Conservation (phyloP, 1,140 invertebrate species). For the Maconellicoccus hirsutus region DNA sequence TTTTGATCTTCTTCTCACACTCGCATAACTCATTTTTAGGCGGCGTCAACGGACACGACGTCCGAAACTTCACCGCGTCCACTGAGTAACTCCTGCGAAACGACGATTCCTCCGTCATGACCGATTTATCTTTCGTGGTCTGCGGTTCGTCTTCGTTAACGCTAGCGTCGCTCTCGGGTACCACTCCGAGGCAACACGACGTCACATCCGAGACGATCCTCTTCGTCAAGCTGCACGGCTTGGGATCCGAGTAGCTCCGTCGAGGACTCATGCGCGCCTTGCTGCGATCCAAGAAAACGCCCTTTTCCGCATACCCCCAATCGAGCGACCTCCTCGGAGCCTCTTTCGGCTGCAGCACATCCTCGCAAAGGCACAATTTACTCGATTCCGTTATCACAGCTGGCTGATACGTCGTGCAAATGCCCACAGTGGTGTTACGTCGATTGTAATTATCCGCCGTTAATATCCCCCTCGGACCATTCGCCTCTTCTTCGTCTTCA, state of each 20-base stretch:
- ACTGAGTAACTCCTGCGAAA: not conserved
- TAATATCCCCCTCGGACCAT: not conserved
- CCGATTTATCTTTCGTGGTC: not conserved
- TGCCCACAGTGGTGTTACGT: slow-evolving; percentile 11
- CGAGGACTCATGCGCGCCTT: not conserved
- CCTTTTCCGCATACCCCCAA: too few relatives aligned
- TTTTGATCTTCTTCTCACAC: slow-evolving; percentile 21
- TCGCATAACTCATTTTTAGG: slow-evolving; percentile 25
- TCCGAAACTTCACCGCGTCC: not conserved
- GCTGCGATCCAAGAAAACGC: not conserved
- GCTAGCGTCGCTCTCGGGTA: not conserved
- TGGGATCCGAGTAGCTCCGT: not conserved
- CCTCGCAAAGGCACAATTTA: slow-evolving; percentile 29
- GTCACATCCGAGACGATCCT: slow-evolving; percentile 20
- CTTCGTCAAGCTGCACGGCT: not conserved
- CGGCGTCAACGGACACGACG: slow-evolving; percentile 23
- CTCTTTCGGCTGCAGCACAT: slow-evolving; percentile 29
- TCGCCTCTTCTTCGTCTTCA: not conserved
- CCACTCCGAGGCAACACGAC: slow-evolving; percentile 5
- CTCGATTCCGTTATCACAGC: slow-evolving; percentile 11
- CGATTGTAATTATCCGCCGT: not conserved
- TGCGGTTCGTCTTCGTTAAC: not conserved
- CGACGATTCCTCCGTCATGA: not conserved
- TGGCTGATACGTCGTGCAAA: slow-evolving; percentile 30
- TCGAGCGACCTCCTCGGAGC: not conserved